phyloP scores from a whole-genome alignment of 2,888 invertebrate species.

The Epistrophe eligans region DNA sequence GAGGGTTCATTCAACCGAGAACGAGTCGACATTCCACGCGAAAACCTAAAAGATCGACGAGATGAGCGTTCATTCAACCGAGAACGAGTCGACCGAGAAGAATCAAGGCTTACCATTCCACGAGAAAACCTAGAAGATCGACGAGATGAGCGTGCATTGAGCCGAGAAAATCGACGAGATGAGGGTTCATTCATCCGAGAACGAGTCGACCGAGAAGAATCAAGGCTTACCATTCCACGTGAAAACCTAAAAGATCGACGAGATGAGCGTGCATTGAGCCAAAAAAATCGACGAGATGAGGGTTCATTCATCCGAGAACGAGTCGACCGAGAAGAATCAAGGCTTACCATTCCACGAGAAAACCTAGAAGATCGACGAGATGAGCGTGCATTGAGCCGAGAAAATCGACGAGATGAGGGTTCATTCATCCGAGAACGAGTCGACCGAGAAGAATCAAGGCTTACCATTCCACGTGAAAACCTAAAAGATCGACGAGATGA shows the following conservation, averaged over 20 bases:
- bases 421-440: not conserved
- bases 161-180: not conserved
- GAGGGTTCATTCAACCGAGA: no score
- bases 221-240: not conserved
- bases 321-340: not conserved
- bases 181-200: not conserved
- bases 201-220: not conserved
- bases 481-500: conserved; percentile 8
- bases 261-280: not conserved
- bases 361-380: not conserved
- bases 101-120: not conserved
- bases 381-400: not conserved
- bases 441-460: no score
- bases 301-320: not conserved
- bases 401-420: not conserved
- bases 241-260: not conserved
- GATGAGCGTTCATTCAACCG: not conserved
- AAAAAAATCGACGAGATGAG: not conserved
- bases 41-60: not conserved
- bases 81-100: not conserved
- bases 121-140: not conserved
- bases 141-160: not conserved
- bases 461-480: no score
- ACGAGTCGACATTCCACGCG: no score
- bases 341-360: not conserved